Base-by-base conservation (phyloP, 2,113 vertebrate species). In the Halichoeres trimaculatus region DNA sequence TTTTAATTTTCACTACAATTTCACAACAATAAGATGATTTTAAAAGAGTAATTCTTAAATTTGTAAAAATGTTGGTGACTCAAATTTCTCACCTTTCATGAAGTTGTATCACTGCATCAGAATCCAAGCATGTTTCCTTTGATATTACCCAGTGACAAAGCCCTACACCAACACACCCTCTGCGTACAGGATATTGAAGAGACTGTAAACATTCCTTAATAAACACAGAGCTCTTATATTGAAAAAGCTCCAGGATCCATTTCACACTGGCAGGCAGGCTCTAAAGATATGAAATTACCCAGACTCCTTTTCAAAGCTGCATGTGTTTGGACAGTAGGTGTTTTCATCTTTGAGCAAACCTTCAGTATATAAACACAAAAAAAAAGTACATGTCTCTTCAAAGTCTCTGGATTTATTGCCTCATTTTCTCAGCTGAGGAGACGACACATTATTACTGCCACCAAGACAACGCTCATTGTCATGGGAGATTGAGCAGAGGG, bases 341-440 rank as follows among this genome's bases (percentile, higher is more conserved):
- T 20, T 19, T 58, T 10, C n/a, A 60, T 57, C 36, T 52, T 12
- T 50, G n/a, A 58, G 45, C 40, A 43, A 57, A 22, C 23, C 35
- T 64, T 35, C n/a, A 20, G 14, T 50, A 36, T 35, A 8, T 26
- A 52, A 43, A 70, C 17, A 47, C 53, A 53, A 38, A 58, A 4
- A 47, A 71, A n/a, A 41, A 20, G 0, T 48, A 74, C 23, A 41
- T 40, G 36, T 55, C 30, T 9, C 20, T 26, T 55, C 13, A 36
- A 12, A 40, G 55, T 38, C 48, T 58, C 36, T 65, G 47, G 71
- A 75, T 70, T 19, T 30, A 70, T 76, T 7, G 10, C 50, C 54
- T 76, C 8, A 75, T 64, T 58, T 60, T 69, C 20, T 64, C 48
- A 23, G 20, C 8, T 12, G 34, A 55, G 40, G 11, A 50, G 16